A percentile compares a stretch with the other conserved stretches of the same genome.
Evolutionary conservation across 2,797 vertebrate genomes (phyloP).

Genomic region (Lateolabrax maculatus): DNA sequence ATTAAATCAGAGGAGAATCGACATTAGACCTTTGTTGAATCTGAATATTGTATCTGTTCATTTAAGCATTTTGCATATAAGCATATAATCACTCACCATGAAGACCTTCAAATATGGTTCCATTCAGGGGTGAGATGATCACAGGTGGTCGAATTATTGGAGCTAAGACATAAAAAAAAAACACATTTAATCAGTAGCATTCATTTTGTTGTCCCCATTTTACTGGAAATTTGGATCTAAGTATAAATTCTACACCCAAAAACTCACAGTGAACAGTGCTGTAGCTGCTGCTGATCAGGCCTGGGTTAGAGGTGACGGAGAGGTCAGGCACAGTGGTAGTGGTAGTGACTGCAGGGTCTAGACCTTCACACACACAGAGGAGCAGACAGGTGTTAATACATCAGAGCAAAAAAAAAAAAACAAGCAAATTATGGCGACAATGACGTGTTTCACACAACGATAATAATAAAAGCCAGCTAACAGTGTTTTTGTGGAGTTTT

Average conservation of each 20-base stretch:
- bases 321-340: constrained; percentile 2
- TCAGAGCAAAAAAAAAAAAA: too few relatives aligned
- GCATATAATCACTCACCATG: constrained; percentile 70
- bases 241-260: not conserved
- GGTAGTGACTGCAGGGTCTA: constrained; percentile 8
- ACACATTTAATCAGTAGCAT: not conserved
- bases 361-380: constrained; percentile 24
- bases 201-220: not conserved
- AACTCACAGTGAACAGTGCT: constrained; percentile 47
- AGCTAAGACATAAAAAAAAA: constrained; percentile 26
- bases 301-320: constrained; percentile 32
- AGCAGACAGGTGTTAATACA: not conserved
- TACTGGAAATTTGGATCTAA: not conserved
- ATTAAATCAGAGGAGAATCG: not conserved
- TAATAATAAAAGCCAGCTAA: not conserved
- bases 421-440: not conserved
- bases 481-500: not conserved
- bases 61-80: not conserved
- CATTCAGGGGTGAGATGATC: constrained; percentile 80
- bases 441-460: not conserved
- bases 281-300: constrained; percentile 9
- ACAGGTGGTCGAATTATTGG: constrained; percentile 48
- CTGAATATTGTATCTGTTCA: not conserved
- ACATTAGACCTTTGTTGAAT: not conserved
- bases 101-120: constrained; percentile 65